Evolutionary conservation across 2,888 invertebrate species (phyloP).

Genomic region (Apeira syringaria): DNA sequence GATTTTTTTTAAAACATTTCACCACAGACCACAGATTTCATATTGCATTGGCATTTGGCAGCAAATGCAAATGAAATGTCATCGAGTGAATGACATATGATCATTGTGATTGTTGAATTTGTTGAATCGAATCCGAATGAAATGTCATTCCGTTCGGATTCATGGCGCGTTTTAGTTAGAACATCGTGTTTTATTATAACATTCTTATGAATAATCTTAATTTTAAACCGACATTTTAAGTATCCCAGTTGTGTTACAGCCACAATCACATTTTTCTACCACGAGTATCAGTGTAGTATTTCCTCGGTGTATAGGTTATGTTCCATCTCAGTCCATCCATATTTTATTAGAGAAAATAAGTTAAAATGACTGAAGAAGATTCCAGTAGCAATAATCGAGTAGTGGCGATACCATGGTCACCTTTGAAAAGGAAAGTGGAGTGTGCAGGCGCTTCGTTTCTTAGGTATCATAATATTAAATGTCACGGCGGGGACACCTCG

Average conservation of each 20-base stretch:
- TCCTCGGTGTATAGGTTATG: constrained; percentile 68
- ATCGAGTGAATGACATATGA: too few relatives aligned
- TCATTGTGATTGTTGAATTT: too few relatives aligned
- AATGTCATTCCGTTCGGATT: too few relatives aligned
- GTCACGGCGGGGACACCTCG: constrained; percentile 74
- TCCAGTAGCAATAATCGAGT: constrained; percentile 50
- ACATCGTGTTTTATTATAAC: constrained; percentile 24
- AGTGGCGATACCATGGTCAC: constrained; percentile 61
- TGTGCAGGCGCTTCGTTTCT: constrained; percentile 79
- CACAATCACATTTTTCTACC: neutral
- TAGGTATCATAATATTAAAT: constrained; percentile 74
- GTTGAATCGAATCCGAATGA: too few relatives aligned
- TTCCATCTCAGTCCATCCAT: constrained; percentile 60
- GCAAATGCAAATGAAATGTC: too few relatives aligned
- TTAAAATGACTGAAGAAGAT: constrained; percentile 72
- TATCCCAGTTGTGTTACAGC: too few relatives aligned
- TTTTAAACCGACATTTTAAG: too few relatives aligned
- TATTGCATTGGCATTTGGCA: too few relatives aligned
- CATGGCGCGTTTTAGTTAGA: constrained; percentile 53
- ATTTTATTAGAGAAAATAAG: constrained; percentile 56
- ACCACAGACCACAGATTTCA: too few relatives aligned
- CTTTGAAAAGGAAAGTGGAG: constrained; percentile 70
- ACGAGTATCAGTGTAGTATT: constrained; percentile 30
- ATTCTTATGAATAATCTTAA: too few relatives aligned
- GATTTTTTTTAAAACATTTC: too few relatives aligned